These are phyloP conservation scores for Diachasmimorpha longicaudata DNA, from an alignment of 1,140 invertebrate genomes.

Conservation along the genomic window DNA sequence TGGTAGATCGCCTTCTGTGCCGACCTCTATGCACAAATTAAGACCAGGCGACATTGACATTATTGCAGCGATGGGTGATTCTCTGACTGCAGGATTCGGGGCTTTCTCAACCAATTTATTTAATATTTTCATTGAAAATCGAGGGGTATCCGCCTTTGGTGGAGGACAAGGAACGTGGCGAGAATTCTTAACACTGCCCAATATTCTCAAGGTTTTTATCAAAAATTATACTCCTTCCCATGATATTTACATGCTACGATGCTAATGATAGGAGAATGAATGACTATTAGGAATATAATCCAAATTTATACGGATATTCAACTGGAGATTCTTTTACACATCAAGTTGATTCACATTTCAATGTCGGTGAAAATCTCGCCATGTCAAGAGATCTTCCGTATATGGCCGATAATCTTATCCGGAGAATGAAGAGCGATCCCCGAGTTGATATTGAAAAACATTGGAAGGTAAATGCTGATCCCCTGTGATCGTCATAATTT, in stretches of 20 bases:
- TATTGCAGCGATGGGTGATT: conserved; percentile 74
- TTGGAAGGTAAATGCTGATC: conserved; percentile 76
- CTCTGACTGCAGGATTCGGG: conserved; percentile 72
- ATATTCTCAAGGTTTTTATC: conserved; percentile 48
- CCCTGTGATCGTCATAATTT: no score
- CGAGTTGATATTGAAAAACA: conserved; percentile 67
- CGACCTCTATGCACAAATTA: conserved; percentile 65
- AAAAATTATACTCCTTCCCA: neutral
- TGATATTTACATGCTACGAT: neutral
- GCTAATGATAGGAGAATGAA: conserved; percentile 50
- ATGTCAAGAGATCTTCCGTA: conserved; percentile 68
- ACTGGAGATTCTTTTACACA: conserved; percentile 58
- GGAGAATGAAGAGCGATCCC: conserved; percentile 67
- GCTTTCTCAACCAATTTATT: conserved; percentile 60
- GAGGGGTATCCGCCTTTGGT: conserved; percentile 60
- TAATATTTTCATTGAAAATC: conserved; percentile 60
- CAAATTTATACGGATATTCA: conserved; percentile 68
- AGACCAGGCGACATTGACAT: conserved; percentile 73
- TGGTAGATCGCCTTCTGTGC: conserved; percentile 52
- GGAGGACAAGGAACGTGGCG: conserved; percentile 69
- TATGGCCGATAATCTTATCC: conserved; percentile 69
- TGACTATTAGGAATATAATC: conserved; percentile 68
- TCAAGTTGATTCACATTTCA: conserved; percentile 64
- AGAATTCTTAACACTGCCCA: conserved; percentile 63
- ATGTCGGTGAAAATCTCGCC: conserved; percentile 68